These are phyloP conservation scores for Lymantria dispar DNA, from an alignment of 2,888 invertebrate genomes.

Conservation along the genomic window DNA sequence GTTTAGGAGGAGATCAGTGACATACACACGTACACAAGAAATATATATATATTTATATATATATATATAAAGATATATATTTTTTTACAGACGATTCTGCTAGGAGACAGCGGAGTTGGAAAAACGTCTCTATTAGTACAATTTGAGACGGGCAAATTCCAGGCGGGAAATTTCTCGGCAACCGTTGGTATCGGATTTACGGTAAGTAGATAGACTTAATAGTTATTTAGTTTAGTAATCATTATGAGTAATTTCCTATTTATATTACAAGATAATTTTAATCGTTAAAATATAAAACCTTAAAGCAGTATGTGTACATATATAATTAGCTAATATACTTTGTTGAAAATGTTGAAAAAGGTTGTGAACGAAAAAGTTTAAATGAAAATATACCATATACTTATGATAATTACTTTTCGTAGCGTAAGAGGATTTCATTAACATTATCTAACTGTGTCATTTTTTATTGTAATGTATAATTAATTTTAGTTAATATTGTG, in stretches of 20 bases:
- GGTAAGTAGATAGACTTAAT: conserved; percentile 82
- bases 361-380: not conserved
- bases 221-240: not conserved
- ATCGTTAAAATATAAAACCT: too few relatives aligned
- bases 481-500: too few relatives aligned
- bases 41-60: too few relatives aligned
- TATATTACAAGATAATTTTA: too few relatives aligned
- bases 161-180: conserved; percentile 94
- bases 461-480: not conserved
- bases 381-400: not conserved
- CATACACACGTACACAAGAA: too few relatives aligned
- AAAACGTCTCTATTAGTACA: conserved; percentile 96
- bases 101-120: conserved; percentile 96
- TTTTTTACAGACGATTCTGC: conserved; percentile 90
- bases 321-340: not conserved
- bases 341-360: not conserved
- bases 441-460: not conserved
- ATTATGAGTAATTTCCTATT: not conserved
- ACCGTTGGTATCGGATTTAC: conserved; percentile 97
- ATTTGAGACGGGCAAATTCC: conserved; percentile 96
- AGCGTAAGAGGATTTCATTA: not conserved
- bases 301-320: too few relatives aligned
- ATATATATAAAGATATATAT: too few relatives aligned
- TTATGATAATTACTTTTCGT: not conserved
- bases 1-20: too few relatives aligned